phyloP scores from a whole-genome alignment of 2,113 vertebrate genomes.

The Eubucco bourcierii region DNA sequence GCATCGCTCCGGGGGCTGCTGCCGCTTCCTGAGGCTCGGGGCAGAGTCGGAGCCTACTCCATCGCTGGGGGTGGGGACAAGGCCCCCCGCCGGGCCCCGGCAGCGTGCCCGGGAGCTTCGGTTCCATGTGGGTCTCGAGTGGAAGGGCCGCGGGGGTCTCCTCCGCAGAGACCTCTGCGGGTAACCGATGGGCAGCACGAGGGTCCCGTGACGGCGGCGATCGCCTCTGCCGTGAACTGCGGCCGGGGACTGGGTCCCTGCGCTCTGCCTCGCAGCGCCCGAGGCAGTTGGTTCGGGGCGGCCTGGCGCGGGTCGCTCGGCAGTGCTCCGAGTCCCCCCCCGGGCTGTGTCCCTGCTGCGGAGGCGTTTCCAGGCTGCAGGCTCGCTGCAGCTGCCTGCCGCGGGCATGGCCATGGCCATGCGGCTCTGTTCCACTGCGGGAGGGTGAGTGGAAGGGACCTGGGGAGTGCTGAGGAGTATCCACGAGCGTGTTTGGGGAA shows the following conservation, averaged over 20 bases:
- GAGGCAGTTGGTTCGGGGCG: rapidly evolving
- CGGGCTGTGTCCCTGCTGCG: rapidly evolving
- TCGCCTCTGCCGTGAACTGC: rapidly evolving
- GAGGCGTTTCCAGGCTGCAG: rapidly evolving
- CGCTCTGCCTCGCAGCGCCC: background rate
- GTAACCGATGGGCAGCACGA: rapidly evolving
- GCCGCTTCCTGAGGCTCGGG: background rate
- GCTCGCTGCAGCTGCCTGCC: background rate
- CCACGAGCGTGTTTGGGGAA: rapidly evolving
- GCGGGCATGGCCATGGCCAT: rapidly evolving
- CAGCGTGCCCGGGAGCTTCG: background rate
- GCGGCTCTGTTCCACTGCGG: rapidly evolving
- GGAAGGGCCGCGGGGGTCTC: background rate
- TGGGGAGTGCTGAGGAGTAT: background rate
- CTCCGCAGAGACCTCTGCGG: background rate
- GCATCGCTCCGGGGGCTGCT: background rate
- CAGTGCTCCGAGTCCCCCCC: rapidly evolving
- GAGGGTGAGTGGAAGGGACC: background rate
- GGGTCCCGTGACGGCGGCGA: rapidly evolving
- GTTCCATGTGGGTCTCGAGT: too few relatives aligned
- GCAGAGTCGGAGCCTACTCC: background rate
- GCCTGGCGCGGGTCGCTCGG: background rate
- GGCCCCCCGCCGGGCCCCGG: background rate
- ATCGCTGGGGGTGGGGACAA: background rate
- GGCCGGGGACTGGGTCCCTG: rapidly evolving